Percentiles rank a stretch among this genome's conserved stretches.
Conservation (phyloP, 2,888 invertebrate species). For the Caenorhabditis parvicauda region DNA sequence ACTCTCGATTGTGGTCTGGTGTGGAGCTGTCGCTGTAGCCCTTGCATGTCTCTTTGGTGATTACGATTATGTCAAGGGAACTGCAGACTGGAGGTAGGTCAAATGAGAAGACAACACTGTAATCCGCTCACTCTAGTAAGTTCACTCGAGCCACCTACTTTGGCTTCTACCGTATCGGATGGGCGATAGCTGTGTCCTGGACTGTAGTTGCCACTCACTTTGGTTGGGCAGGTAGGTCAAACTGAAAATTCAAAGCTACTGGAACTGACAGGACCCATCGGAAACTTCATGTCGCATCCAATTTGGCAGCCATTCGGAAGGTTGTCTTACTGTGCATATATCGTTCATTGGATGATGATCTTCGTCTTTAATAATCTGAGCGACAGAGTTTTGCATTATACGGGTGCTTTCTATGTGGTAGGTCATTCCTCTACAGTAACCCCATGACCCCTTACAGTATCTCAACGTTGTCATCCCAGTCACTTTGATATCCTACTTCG, state of each 20-base stretch:
- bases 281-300: slow-evolving; percentile 77
- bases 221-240: slow-evolving; percentile 64
- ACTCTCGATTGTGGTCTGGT: slow-evolving; percentile 20
- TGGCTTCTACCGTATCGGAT: slow-evolving; percentile 57
- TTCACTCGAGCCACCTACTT: slow-evolving; percentile 21
- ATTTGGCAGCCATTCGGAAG: slow-evolving; percentile 82
- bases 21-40: slow-evolving; percentile 6
- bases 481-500: slow-evolving; percentile 3
- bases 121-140: slow-evolving; percentile 5
- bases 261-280: slow-evolving; percentile 66
- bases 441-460: neutral
- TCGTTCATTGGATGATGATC: slow-evolving; percentile 63
- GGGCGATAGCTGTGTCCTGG: slow-evolving; percentile 64
- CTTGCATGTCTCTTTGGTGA: slow-evolving; percentile 9
- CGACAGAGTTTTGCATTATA: slow-evolving; percentile 13
- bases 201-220: slow-evolving; percentile 64
- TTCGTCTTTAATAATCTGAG: slow-evolving; percentile 17
- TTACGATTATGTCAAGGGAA: slow-evolving; percentile 14
- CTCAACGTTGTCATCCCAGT: slow-evolving; percentile 8
- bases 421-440: neutral
- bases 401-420: slow-evolving; percentile 18
- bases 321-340: slow-evolving; percentile 87
- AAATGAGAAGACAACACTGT: neutral
- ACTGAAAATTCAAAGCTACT: neutral
- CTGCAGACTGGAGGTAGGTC: slow-evolving; percentile 9